A percentile compares a stretch with the other conserved stretches of the same genome.
Conservation (phyloP, 1,140 invertebrate genomes). For the Spodoptera litura region DNA sequence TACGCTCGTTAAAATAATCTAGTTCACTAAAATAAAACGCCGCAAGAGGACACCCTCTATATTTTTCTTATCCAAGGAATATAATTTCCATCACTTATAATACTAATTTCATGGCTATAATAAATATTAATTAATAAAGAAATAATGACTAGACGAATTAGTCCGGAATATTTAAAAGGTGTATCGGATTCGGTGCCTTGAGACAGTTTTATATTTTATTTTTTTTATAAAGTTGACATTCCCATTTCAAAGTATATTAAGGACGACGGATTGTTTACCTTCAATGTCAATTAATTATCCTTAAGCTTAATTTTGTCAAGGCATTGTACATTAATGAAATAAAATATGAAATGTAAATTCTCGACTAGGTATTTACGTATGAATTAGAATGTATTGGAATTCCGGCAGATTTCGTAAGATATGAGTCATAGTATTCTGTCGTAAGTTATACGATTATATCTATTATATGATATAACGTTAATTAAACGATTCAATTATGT, state of each 20-base stretch:
- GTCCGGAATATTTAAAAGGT: not conserved
- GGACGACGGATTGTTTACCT: slow-evolving; percentile 16
- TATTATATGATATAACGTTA: not conserved
- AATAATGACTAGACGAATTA: slow-evolving; percentile 6
- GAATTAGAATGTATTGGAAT: not conserved
- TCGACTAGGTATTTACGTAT: not conserved
- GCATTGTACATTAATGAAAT: not conserved
- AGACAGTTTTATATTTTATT: not conserved
- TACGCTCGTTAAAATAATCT: no score
- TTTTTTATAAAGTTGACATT: not conserved
- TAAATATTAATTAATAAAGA: not conserved
- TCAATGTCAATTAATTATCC: slow-evolving; percentile 6
- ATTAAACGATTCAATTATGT: slow-evolving; percentile 19
- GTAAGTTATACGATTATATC: not conserved
- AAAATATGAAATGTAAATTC: not conserved
- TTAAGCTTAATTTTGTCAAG: not conserved
- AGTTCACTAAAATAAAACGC: no score
- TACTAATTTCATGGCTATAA: no score
- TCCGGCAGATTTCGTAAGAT: not conserved
- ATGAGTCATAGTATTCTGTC: not conserved
- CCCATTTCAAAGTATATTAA: slow-evolving; percentile 1
- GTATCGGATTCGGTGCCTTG: not conserved
- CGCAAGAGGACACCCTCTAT: no score
- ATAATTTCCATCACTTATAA: no score
- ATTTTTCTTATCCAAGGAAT: no score